Evolutionary conservation across 1,140 invertebrate species (phyloP), one percentile per base, ranked within the genome.

Genomic region (Caenorhabditis inopinata): DNA sequence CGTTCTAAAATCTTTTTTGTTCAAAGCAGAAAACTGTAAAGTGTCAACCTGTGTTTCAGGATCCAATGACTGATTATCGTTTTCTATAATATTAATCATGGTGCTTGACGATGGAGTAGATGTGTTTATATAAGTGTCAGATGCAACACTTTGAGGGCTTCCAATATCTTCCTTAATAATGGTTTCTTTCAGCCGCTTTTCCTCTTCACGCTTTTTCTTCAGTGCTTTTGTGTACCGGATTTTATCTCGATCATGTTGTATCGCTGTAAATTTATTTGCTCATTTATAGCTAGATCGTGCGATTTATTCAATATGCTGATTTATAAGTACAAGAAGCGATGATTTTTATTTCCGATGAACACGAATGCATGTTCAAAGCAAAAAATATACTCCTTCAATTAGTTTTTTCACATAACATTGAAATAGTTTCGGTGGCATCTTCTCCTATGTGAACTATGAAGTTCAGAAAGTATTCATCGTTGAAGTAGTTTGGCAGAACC

Each of bases 211-310:
- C 32, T 80, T 58, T 23, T 79, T 80, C 25, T 79, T 82, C 18
- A 82, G 77, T 1, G 68, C 68, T 42, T 82, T 82, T 32, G 81
- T 82, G 21, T 82, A 82, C 25, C 81, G 68, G 38, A 82, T 82
- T 53, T 82, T 82, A 48, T 82, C 81, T 23, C 81, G 51, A 62
- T 82, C 81, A 76, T 82, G 81, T 73, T 82, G 81, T 32, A 82
- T 82, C 1, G 81, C 81, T 82, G 78, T 38, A 82, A 82, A n/a
- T n/a, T n/a, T n/a, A n/a, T n/a, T n/a, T n/a, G n/a, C n/a, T n/a
- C n/a, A n/a, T n/a, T n/a, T n/a, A n/a, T n/a, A n/a, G n/a, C n/a
- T n/a, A n/a, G n/a, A n/a, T n/a, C n/a, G n/a, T n/a, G n/a, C n/a
- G n/a, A n/a, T n/a, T n/a, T n/a, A n/a, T n/a, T n/a, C n/a, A n/a